Percentiles rank a stretch among this genome's conserved stretches.
These are phyloP conservation scores for Oxygymnocypris stewartii DNA, from an alignment of 2,113 vertebrate species.

Conservation along the genomic window DNA sequence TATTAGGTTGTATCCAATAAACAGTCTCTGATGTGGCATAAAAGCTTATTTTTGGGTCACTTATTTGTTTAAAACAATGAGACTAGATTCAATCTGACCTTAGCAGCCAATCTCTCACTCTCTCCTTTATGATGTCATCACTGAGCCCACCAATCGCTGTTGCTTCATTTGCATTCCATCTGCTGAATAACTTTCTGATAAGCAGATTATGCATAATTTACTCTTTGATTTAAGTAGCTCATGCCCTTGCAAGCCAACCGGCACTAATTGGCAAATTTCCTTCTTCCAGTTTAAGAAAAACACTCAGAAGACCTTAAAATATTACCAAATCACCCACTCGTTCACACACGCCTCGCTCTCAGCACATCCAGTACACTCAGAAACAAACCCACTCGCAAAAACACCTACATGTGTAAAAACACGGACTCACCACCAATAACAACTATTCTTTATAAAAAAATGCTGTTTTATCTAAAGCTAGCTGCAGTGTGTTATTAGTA, in stretches of 20 bases:
- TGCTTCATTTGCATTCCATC: conserved; percentile 8
- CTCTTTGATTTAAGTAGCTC: conserved; percentile 11
- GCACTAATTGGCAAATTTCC: conserved; percentile 11
- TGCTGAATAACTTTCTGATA: conserved; percentile 22
- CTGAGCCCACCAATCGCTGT: conserved; percentile 5
- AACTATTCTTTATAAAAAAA: neutral
- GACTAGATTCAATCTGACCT: neutral
- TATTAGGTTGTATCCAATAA: neutral
- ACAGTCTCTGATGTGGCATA: neutral
- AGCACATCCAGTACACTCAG: conserved; percentile 8
- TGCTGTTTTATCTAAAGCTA: neutral
- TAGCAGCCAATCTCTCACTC: neutral
- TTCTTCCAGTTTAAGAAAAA: neutral
- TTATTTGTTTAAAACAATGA: neutral
- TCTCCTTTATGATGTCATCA: neutral
- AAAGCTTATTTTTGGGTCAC: neutral
- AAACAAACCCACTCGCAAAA: conserved; percentile 5
- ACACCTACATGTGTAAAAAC: conserved; percentile 26
- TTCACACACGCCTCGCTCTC: conserved; percentile 22
- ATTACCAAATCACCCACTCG: conserved; percentile 28
- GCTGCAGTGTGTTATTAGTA: neutral
- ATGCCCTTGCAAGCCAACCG: neutral
- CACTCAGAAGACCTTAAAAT: conserved; percentile 24
- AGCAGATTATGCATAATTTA: conserved; percentile 42
- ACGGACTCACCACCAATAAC: neutral